Base-by-base conservation (phyloP, 2,888 invertebrate genomes). In the Drosophila anomalata region DNA sequence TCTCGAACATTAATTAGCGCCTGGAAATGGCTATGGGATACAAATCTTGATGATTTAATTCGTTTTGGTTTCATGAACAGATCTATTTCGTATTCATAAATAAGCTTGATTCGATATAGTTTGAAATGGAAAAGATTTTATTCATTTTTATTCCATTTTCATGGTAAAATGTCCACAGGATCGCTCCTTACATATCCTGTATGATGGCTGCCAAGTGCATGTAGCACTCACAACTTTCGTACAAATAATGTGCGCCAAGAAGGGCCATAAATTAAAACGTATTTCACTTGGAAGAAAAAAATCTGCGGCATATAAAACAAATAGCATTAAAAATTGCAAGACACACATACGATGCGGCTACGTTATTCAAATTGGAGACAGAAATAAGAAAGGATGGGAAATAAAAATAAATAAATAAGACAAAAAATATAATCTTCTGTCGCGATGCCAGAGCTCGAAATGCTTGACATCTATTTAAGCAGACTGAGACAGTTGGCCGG, bases 221-320 rank as follows among this genome's bases (percentile, higher is more conserved):
- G 86, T 80, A 76, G 82, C 73, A 77, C 74, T 80, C 71, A 80
- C 67, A 67, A 79, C 67, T 73, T 78, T 82, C 31, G 74, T 78
- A 76, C 61, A 41, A 59, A 53, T 67, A 67, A 85, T 82, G 79
- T 78, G 73, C 72, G 78, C 74, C 66, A 75, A 67, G 76, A 47
- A 54, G 52, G 70, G 75, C 54, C 87, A 89, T 89, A 89, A 89
- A 89, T 89, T 87, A 79, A 83, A 87, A 60, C 81, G 87, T 80
- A 89, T 87, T 88, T 89, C 89, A 89, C 78, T 89, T 89, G 89
- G 89, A 89, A 89, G 82, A 85, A 83, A 87, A 85, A 85, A 89
- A 83, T 80, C 74, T 76, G 73, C 75, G 75, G 72, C 79, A 73
- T 67, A 77, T 63, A 82, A 84, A 83, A 85, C 83, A 83, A 85